Evolutionary conservation across 2,888 invertebrate genomes (phyloP), one percentile per base, ranked within the genome.

Genomic region (Drosophila siamana): DNA sequence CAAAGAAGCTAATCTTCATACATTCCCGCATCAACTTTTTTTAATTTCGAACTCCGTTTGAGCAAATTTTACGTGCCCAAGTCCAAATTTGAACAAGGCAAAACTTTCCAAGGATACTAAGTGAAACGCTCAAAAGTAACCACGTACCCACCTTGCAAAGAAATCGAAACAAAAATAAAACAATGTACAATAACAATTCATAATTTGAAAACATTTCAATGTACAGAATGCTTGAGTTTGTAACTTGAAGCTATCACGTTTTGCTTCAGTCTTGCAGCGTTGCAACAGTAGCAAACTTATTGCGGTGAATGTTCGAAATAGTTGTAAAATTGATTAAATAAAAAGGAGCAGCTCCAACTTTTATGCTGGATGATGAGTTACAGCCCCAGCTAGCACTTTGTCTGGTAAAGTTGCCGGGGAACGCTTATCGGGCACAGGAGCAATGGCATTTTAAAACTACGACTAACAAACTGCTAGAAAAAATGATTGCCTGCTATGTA

Each of bases 301-400:
- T 61, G 68, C 64, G 74, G 78, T 46, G 43, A 56, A 54, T 56
- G 69, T 56, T 50, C 50, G 26, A 59, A 69, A 75, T 38, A 28
- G 65, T 54, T 69, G 33, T 40, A 36, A 56, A 76, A 74, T 69
- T 74, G 57, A 71, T 74, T 63, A 46, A 62, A 71, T 63, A 59
- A 59, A 64, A 60, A 62, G 36, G 8, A 57, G 52, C 47, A 55
- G 41, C 44, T 61, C 51, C 15, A 81, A 86, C 69, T 84, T 71
- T 77, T 43, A n/a, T 36, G 9, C 28, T 43, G 48, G 61, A 33
- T 51, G 55, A 60, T 54, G 48, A 26, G 8, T 33, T 33, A 30
- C 22, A 38, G 50, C 6, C 22, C 61, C 19, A 16, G 40, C 61
- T 22, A 13, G 40, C 61, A 66, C 51, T 70, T 63, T 56, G 30